Evolutionary conservation across 1,140 invertebrate species (phyloP).

Genomic region (Lepidurus apus): DNA sequence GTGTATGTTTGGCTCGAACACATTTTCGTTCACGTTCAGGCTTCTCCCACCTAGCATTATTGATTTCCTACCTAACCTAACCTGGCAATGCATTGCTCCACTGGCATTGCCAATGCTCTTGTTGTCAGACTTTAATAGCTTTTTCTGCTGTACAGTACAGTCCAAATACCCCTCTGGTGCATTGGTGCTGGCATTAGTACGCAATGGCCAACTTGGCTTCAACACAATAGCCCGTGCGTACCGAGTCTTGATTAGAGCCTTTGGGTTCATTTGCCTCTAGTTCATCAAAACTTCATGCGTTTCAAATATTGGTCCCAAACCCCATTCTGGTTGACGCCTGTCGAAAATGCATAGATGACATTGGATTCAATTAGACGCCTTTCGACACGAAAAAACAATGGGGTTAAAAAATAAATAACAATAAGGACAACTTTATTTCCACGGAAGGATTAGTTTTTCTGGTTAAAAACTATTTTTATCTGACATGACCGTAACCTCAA

Average conservation of each 20-base stretch:
- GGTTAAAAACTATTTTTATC: not conserved
- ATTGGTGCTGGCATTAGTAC: not conserved
- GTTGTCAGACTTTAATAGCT: conserved; percentile 6
- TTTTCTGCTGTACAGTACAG: conserved; percentile 4
- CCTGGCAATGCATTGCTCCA: conserved; percentile 1
- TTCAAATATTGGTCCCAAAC: too few relatives aligned
- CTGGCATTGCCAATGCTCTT: conserved; percentile 16
- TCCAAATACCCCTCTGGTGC: not conserved
- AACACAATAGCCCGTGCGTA: not conserved
- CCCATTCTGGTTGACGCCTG: too few relatives aligned
- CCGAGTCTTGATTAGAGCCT: too few relatives aligned
- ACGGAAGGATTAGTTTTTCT: too few relatives aligned
- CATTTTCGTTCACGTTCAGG: not conserved
- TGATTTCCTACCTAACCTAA: not conserved
- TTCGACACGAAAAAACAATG: too few relatives aligned
- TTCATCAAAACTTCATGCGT: too few relatives aligned
- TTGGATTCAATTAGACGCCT: too few relatives aligned
- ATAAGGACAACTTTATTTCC: too few relatives aligned
- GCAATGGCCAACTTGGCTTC: not conserved
- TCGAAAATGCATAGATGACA: too few relatives aligned
- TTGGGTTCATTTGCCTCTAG: too few relatives aligned
- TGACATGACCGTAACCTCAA: not conserved
- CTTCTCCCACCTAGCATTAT: not conserved
- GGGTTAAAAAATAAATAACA: too few relatives aligned
- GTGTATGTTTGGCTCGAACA: not conserved